Evolutionary conservation across 2,888 invertebrate species (phyloP).

Genomic region (Gisinianus flammeolus): DNA sequence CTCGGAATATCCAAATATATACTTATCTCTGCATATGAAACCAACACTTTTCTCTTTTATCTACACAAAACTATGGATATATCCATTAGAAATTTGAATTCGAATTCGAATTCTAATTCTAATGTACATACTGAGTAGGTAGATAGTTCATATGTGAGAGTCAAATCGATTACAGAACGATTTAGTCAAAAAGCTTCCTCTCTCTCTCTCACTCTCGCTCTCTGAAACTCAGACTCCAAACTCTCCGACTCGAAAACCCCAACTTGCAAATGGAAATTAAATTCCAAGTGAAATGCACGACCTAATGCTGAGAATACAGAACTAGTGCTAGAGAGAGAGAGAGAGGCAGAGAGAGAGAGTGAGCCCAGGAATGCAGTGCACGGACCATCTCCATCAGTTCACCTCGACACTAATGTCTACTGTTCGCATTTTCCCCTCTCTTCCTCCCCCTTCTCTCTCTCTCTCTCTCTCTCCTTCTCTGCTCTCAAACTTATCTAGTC

Average conservation of each 20-base stretch:
- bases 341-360: neutral
- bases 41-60: too few species aligned
- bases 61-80: too few species aligned
- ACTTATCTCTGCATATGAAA: too few species aligned
- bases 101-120: too few species aligned
- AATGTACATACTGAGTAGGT: too few species aligned
- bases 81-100: too few species aligned
- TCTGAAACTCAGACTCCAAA: neutral
- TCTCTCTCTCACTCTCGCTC: neutral
- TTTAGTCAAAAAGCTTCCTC: neutral
- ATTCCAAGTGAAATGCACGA: constrained; percentile 21
- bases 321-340: neutral
- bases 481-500: constrained; percentile 2
- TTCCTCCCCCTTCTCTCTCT: neutral
- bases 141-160: neutral
- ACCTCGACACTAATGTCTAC: constrained; percentile 27
- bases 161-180: neutral
- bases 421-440: constrained; percentile 5
- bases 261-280: constrained; percentile 27
- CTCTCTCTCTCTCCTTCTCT: neutral
- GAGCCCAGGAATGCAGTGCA: neutral
- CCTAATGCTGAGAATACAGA: neutral
- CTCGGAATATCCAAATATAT: too few species aligned
- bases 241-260: too few species aligned
- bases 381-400: constrained; percentile 17